These are phyloP conservation scores for Episyrphus balteatus DNA, from an alignment of 1,140 invertebrate species.

Conservation along the genomic window DNA sequence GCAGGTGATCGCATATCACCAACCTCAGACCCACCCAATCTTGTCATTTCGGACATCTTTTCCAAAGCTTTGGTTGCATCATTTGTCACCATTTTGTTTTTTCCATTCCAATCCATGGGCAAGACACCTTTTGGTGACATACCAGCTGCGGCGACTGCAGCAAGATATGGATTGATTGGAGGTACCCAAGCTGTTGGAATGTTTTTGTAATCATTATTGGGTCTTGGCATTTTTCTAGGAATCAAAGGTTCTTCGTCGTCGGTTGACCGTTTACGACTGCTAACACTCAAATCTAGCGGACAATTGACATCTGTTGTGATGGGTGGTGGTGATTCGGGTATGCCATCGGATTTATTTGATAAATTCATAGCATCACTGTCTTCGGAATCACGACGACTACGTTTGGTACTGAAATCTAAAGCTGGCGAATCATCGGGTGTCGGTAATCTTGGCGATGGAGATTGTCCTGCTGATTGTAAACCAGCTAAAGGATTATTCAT, in stretches of 20 bases:
- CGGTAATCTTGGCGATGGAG: conserved; percentile 43
- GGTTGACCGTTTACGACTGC: conserved; percentile 57
- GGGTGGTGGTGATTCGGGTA: conserved; percentile 54
- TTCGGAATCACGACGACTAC: conserved; percentile 32
- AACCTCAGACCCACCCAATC: conserved; percentile 45
- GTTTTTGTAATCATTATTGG: conserved; percentile 40
- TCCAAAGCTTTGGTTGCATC: conserved; percentile 79
- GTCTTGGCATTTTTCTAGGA: conserved; percentile 52
- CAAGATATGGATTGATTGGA: conserved; percentile 69
- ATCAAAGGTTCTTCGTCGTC: conserved; percentile 37
- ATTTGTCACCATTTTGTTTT: conserved; percentile 49
- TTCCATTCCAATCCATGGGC: conserved; percentile 60
- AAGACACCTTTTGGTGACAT: conserved; percentile 53
- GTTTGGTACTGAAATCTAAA: conserved; percentile 67
- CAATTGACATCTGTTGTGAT: conserved; percentile 46
- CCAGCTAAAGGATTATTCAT: conserved; percentile 61
- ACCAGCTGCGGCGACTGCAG: conserved; percentile 61
- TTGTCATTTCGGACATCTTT: conserved; percentile 83
- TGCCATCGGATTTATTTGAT: conserved; percentile 44
- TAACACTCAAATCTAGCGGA: conserved; percentile 67
- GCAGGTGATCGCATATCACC: conserved; percentile 37
- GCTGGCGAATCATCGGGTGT: conserved; percentile 42
- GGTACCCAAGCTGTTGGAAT: conserved; percentile 58
- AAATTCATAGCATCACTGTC: conserved; percentile 18
- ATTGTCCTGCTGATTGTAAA: conserved; percentile 41